A percentile compares a stretch with the other conserved stretches of the same genome.
Conservation (phyloP, 2,888 invertebrate species). For the Lomographa bimaculata region DNA sequence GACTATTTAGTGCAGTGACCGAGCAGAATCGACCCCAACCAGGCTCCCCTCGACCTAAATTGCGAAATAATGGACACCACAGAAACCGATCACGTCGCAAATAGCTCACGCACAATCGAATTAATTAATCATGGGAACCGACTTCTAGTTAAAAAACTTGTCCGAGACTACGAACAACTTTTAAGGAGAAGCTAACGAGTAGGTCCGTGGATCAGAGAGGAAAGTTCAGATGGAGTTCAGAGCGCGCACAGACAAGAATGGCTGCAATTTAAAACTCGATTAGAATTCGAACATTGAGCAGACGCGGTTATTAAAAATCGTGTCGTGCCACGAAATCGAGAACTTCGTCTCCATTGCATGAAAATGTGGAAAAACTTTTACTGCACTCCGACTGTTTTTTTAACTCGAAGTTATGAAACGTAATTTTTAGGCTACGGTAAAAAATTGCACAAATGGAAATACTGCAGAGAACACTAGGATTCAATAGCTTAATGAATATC, state of each 20-base stretch:
- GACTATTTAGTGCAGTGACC: constrained; percentile 71
- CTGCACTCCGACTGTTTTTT: constrained; percentile 41
- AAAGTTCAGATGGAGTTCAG: constrained; percentile 63
- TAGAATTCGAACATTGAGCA: constrained; percentile 76
- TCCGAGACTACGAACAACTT: constrained; percentile 68
- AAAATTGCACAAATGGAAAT: constrained; percentile 9
- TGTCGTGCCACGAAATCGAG: constrained; percentile 46
- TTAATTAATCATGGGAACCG: constrained; percentile 80
- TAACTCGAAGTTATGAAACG: constrained; percentile 36
- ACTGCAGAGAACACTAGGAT: constrained; percentile 23
- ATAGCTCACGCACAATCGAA: constrained; percentile 77
- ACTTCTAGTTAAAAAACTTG: constrained; percentile 78
- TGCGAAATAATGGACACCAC: constrained; percentile 71
- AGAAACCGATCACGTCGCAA: constrained; percentile 64
- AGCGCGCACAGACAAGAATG: constrained; percentile 76
- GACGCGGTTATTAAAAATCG: constrained; percentile 73
- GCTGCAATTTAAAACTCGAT: constrained; percentile 83
- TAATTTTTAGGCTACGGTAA: constrained; percentile 32
- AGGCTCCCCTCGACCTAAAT: constrained; percentile 66
- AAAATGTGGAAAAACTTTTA: constrained; percentile 43
- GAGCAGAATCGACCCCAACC: constrained; percentile 66
- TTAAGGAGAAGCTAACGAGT: constrained; percentile 81
- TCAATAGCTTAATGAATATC: constrained; percentile 30
- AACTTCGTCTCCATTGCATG: constrained; percentile 44
- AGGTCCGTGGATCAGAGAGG: constrained; percentile 69